Percentiles rank a stretch among this genome's conserved stretches.
Evolutionary conservation across 2,797 vertebrate species (phyloP).

Genomic region (Sciaenops ocellatus): DNA sequence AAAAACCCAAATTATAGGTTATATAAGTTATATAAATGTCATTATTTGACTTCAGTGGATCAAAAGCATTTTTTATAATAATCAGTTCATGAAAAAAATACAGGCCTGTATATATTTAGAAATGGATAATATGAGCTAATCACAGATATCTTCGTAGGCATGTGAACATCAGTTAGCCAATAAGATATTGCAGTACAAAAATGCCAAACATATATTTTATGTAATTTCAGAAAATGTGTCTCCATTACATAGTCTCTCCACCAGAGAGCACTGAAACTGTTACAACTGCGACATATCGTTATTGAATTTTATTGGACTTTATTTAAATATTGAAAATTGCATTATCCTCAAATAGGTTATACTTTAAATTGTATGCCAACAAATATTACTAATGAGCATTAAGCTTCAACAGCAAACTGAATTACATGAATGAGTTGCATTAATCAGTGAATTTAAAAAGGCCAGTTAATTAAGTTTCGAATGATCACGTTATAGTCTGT

Average conservation of each 20-base stretch:
- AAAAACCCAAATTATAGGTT: neutral
- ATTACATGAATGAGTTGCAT: neutral
- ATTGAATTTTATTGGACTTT: neutral
- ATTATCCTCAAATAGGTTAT: neutral
- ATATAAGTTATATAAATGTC: neutral
- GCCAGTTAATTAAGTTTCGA: neutral
- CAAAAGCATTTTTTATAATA: neutral
- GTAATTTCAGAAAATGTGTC: neutral
- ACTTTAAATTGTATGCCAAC: no score
- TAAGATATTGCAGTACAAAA: neutral
- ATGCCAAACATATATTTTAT: neutral
- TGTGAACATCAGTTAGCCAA: neutral
- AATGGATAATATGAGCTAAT: neutral
- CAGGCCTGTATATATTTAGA: neutral
- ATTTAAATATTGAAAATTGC: neutral
- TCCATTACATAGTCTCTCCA: neutral
- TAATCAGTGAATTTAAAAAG: neutral
- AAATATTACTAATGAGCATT: neutral
- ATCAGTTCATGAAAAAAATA: conserved; percentile 13
- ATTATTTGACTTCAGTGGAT: neutral
- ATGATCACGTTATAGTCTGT: neutral
- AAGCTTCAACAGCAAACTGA: neutral
- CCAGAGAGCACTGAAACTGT: neutral
- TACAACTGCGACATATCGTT: neutral
- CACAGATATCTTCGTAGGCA: no score